Percentiles rank a stretch among this genome's conserved stretches.
Conservation (phyloP, 2,797 vertebrate species). For the Gorsachius magnificus region DNA sequence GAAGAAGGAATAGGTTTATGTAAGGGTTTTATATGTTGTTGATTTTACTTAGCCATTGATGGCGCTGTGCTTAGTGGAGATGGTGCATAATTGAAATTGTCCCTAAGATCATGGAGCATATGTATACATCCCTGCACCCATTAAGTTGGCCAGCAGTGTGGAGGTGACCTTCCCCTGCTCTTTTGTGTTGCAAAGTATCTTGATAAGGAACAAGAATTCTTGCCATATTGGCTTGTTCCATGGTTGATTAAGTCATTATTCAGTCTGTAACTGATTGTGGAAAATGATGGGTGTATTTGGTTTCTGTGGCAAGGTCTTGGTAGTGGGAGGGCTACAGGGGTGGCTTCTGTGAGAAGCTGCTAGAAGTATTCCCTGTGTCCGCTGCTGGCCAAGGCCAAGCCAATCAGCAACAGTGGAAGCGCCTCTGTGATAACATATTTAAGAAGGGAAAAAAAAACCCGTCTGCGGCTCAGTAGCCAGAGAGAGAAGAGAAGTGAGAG, state of each 20-base stretch:
- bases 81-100: not conserved
- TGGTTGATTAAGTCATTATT: not conserved
- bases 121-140: not conserved
- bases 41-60: not conserved
- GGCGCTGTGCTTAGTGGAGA: not conserved
- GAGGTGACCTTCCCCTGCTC: not conserved
- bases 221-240: not conserved
- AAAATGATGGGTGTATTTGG: too few species aligned
- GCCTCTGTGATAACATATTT: too few species aligned
- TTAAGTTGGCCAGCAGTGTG: not conserved
- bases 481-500: too few species aligned
- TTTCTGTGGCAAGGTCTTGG: too few species aligned
- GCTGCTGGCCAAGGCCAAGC: too few species aligned
- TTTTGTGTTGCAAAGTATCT: not conserved
- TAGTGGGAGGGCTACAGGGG: too few species aligned
- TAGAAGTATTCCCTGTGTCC: too few species aligned
- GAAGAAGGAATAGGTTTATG: not conserved
- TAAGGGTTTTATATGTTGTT: not conserved
- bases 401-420: too few species aligned
- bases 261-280: not conserved
- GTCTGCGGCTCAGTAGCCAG: too few species aligned
- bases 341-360: too few species aligned
- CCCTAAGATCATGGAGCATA: not conserved
- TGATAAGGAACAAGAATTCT: not conserved
- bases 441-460: too few species aligned